These are phyloP conservation scores for Tringa solitaria DNA, from an alignment of 2,113 vertebrate genomes.

Conservation along the genomic window DNA sequence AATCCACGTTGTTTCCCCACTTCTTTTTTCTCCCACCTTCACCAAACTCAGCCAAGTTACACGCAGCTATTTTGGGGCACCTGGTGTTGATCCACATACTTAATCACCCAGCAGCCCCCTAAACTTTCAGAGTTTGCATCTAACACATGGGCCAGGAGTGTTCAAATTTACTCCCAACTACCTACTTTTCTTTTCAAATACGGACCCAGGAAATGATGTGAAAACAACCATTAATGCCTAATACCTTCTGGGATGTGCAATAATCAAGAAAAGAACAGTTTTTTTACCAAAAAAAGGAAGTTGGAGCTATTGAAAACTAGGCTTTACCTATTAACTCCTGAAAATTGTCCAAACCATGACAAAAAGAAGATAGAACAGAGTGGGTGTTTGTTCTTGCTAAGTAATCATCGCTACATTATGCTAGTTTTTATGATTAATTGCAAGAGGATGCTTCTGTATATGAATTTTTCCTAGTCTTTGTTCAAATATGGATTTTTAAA, in stretches of 20 bases:
- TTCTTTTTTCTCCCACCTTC: neutral
- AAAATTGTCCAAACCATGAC: neutral
- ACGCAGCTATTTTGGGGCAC: neutral
- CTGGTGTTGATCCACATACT: neutral
- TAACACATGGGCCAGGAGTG: neutral
- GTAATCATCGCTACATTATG: neutral
- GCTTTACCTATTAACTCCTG: neutral
- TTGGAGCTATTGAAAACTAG: neutral
- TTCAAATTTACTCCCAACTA: neutral
- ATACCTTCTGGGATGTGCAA: neutral
- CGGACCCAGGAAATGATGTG: neutral
- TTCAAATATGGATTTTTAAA: neutral
- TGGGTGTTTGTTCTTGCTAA: neutral
- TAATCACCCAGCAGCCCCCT: neutral
- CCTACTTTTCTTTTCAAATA: neutral
- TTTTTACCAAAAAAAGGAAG: neutral
- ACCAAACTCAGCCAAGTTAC: neutral
- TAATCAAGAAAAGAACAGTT: neutral
- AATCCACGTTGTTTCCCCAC: neutral
- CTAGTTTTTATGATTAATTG: neutral
- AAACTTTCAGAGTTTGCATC: neutral
- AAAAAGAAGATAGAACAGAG: neutral
- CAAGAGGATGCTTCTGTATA: neutral
- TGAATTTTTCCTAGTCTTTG: neutral
- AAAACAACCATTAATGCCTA: neutral